Evolutionary conservation across 2,113 vertebrate species (phyloP).

Genomic region (Thamnaconus septentrionalis): DNA sequence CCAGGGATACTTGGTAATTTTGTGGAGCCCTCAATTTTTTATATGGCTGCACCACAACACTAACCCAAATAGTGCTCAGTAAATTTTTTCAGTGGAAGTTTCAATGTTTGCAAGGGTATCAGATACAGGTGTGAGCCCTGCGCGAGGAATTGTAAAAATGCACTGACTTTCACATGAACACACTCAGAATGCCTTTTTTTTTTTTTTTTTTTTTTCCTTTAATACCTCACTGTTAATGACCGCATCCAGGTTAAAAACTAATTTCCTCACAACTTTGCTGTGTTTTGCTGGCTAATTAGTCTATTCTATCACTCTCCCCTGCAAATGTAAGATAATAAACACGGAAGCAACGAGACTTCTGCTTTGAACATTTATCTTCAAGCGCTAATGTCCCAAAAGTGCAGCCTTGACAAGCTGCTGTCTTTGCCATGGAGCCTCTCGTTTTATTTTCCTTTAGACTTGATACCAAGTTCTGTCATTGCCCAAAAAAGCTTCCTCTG

Average conservation of each 20-base stretch:
- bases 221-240: not conserved
- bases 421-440: not conserved
- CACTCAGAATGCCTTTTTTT: too few relatives aligned
- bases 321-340: not conserved
- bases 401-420: not conserved
- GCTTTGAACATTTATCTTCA: not conserved
- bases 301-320: not conserved
- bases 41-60: too few relatives aligned
- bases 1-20: too few relatives aligned
- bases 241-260: not conserved
- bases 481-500: not conserved
- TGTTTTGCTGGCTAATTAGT: not conserved
- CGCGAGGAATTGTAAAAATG: not conserved
- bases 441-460: too few relatives aligned
- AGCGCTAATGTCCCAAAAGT: too few relatives aligned
- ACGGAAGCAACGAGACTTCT: not conserved
- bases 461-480: not conserved
- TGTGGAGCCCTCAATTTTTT: too few relatives aligned
- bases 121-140: not conserved
- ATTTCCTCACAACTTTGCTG: not conserved
- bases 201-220: not conserved
- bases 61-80: too few relatives aligned
- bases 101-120: not conserved
- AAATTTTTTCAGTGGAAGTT: not conserved
- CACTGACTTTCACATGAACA: not conserved